Evolutionary conservation across 2,113 vertebrate species (phyloP), one percentile per base, ranked within the genome.

Genomic region (Formicarius rufipectus): DNA sequence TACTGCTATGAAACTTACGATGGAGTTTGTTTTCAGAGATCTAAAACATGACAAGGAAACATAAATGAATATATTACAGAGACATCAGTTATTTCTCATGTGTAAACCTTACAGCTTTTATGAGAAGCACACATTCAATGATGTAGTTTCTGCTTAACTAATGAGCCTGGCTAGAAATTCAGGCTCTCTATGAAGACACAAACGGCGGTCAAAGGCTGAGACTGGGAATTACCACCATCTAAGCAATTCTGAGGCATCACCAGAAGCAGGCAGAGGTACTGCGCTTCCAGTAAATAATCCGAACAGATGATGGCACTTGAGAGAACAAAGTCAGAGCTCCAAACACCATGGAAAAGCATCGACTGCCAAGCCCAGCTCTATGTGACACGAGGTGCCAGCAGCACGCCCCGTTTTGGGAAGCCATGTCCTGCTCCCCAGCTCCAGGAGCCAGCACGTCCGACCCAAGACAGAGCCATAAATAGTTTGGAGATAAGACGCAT

Each of bases 301-400:
- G 0, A 83, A 37, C 22, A 49, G 67, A 47, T 14, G 37, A 72
- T 40, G 50, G 62, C 62, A 52, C 4, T 39, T 58, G 53, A 80
- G 37, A 45, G 84, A 79, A 69, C 37, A 2, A 94, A 87, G 47
- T 63, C 86, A 72, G 64, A 44, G 45, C 63, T 84, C 37, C 63
- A 4, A 79, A 39, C 3, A 9, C 33, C 1, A 9, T 19, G 28
- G 52, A 64, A 79, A 58, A 66, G 56, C 19, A 50, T 9, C 3
- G 7, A 53, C 50, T 23, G 31, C 42, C 67, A 86, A 63, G 39
- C 7, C 23, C 6, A 76, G 35, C 56, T n/a, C 76, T 1, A 1
- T 1, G 44, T 0, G 1, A 45, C 2, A 0, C 1, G 2, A 71
- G 31, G 59, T 1, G 3, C 18, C 20, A 27, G 37, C 69, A 87